Base-by-base conservation (phyloP, 2,797 vertebrate genomes). In the Danio albolineatus region DNA sequence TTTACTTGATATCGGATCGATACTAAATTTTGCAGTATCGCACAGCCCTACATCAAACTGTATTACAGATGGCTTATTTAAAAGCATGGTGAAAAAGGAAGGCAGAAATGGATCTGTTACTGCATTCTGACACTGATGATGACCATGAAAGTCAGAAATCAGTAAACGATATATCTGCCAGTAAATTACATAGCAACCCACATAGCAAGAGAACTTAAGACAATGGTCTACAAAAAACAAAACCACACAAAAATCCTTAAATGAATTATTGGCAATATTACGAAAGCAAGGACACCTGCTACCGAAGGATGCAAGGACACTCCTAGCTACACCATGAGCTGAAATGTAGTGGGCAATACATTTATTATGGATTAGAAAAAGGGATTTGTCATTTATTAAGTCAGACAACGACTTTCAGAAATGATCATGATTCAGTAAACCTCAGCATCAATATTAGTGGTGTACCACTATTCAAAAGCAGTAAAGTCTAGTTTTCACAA, bases 401-500 rank as follows among this genome's bases (percentile, higher is more conserved):
- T 80, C 41, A 39, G 19, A 60, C 6, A 4, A 54, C 65, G 0
- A 5, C 7, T 48, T 64, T 19, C 61, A 64, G 14, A 64, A n/a
- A 64, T 64, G 39, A 56, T 4, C 17, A 56, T 12, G 38, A 83
- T 48, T 36, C 2, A 38, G 7, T 82, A 10, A 16, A 82, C 56
- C 82, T 86, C 8, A 72, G 16, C 14, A 38, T 78, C 2, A 83
- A 79, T 36, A 69, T 82, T 73, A 84, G 85, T 73, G 82, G 79
- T 38, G 44, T 85, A 6, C 79, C 84, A 59, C 84, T 83, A 9
- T 85, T 83, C n/a, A 83, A 74, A 78, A 70, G 48, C 16, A 81
- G 75, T 36, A 41, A 13, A 13, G 17, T 72, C 36, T 80, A 85
- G 19, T 79, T 85, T 57, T 76, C 12, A 17, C 19, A n/a, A 75